Base-by-base conservation (phyloP, 2,888 invertebrate genomes). In the Ectemnius cavifrons region DNA sequence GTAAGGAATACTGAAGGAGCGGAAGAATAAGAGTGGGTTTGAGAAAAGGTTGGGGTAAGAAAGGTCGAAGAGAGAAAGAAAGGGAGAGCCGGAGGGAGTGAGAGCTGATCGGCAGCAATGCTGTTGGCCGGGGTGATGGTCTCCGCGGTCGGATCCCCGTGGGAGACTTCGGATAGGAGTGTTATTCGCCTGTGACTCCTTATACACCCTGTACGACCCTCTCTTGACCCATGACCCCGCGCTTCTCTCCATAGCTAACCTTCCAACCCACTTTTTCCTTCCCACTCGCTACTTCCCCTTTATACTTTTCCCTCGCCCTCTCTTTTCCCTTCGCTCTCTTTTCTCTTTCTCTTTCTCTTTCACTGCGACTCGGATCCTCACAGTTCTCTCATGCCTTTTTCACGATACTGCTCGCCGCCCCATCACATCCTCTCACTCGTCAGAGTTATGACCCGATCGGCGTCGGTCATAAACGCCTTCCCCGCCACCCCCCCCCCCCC, bases 161-260 rank as follows among this genome's bases (percentile, higher is more conserved):
- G 83, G 83, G 87, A 84, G 77, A 81, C 76, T 75, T 86, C 78
- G 81, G 84, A 82, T 82, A 84, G 81, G 83, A 84, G 16, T 84
- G 88, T 88, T 86, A 86, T 85, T 85, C 84, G 79, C 78, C 75
- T 77, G 84, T 84, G 82, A 82, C 80, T 86, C 84, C 81, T 83
- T 84, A 82, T 67, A 81, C 79, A 8, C 37, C 37, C 69, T 77
- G 80, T 52, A 52, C 68, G 73, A 73, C 77, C 82, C 73, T 67
- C 67, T 71, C 75, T 60, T 69, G 77, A 79, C 80, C 78, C 78
- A 71, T 67, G 68, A 77, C 71, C 78, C 78, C 47, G 14, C 65
- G 60, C 61, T 67, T 56, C 67, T 57, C 56, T 47, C 37, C 11
- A 63, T 61, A 66, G 65, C 67, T 65, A 63, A 49, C 70, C 20